Evolutionary conservation across 1,140 invertebrate genomes (phyloP).

Genomic region (Epicauta chinensis): DNA sequence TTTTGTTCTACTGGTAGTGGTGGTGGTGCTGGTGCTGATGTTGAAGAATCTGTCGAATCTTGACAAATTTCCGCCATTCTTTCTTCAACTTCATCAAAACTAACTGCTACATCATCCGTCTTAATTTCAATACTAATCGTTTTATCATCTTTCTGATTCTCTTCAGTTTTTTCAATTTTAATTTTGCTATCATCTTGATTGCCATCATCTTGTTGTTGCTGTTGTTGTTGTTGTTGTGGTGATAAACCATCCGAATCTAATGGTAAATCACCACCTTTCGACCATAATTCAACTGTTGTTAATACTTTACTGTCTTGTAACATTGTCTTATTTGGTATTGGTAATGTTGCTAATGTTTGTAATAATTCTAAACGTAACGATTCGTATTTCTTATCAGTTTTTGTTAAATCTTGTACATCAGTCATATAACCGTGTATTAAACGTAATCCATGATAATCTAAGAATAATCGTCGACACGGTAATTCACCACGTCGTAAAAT

Average conservation of each 20-base stretch:
- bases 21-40: no score
- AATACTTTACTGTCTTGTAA: constrained; percentile 86
- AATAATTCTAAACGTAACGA: constrained; percentile 62
- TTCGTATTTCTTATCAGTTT: constrained; percentile 28
- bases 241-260: constrained; percentile 42
- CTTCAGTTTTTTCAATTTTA: constrained; percentile 5
- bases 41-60: no score
- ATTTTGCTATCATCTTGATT: constrained; percentile 9
- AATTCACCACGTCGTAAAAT: constrained; percentile 67
- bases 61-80: constrained; percentile 30
- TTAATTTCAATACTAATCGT: neutral
- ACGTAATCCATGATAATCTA: constrained; percentile 90
- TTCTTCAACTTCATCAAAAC: no score
- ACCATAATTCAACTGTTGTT: constrained; percentile 76
- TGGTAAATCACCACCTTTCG: constrained; percentile 44
- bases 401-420: constrained; percentile 34
- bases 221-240: constrained; percentile 26
- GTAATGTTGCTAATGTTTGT: constrained; percentile 72
- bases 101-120: no score
- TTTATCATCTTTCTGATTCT: constrained; percentile 1
- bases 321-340: constrained; percentile 89
- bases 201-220: no score
- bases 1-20: no score
- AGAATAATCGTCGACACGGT: constrained; percentile 78
- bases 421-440: constrained; percentile 90